phyloP scores from a whole-genome alignment of 2,113 vertebrate genomes.

The Emydura subglobosa region DNA sequence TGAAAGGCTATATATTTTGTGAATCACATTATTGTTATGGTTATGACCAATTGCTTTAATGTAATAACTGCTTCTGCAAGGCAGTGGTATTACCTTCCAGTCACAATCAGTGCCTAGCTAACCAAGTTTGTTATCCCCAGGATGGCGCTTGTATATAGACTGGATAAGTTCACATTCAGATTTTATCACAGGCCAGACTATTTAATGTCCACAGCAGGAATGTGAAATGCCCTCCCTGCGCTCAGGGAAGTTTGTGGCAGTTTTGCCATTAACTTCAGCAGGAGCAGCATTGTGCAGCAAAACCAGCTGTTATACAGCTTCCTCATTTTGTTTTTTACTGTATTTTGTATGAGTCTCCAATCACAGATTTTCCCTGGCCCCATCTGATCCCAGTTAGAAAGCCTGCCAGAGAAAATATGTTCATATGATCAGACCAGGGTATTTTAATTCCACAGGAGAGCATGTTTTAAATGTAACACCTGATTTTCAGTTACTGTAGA shows the following conservation, averaged over 20 bases:
- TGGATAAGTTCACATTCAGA: not conserved
- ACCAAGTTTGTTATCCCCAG: not conserved
- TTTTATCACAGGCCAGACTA: not conserved
- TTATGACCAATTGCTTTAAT: constrained; percentile 40
- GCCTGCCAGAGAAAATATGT: not conserved
- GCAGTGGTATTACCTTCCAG: constrained; percentile 38
- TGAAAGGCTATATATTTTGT: constrained; percentile 11
- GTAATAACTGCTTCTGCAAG: constrained; percentile 19
- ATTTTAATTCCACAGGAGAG: not conserved
- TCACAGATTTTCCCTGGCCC: not conserved
- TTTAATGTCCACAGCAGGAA: not conserved
- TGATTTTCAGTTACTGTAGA: not conserved
- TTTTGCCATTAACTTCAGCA: not conserved
- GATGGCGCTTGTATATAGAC: not conserved
- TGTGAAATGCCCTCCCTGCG: not conserved
- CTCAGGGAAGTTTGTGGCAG: not conserved
- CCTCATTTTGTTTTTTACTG: not conserved
- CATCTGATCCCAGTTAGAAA: not conserved
- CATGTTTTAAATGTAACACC: not conserved
- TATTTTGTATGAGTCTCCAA: not conserved
- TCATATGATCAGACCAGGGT: rapidly evolving
- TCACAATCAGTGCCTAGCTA: not conserved
- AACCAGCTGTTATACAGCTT: not conserved
- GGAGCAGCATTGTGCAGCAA: not conserved
- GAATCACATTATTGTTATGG: constrained; percentile 59